phyloP scores from a whole-genome alignment of 2,888 invertebrate genomes.

The Brachyopa scutellaris region DNA sequence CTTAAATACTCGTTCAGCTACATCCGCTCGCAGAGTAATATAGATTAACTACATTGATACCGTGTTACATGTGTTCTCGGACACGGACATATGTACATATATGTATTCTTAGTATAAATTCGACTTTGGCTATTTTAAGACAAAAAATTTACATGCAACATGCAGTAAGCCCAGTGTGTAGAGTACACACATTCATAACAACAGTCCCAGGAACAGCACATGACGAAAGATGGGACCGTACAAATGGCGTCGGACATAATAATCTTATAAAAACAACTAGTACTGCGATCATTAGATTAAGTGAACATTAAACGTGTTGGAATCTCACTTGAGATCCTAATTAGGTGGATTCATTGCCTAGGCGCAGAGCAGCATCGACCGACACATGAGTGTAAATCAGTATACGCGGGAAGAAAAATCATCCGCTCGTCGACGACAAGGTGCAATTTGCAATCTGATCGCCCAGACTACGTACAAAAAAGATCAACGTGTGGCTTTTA shows the following conservation, averaged over 20 bases:
- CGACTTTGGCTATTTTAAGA: slow-evolving; percentile 56
- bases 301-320: slow-evolving; percentile 71
- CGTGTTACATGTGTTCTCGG: too few relatives aligned
- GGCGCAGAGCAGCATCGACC: slow-evolving; percentile 3
- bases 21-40: slow-evolving; percentile 35
- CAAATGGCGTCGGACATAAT: slow-evolving; percentile 13
- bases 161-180: slow-evolving; percentile 36
- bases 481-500: slow-evolving; percentile 55
- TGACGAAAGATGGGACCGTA: too few relatives aligned
- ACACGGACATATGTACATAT: too few relatives aligned
- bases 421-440: slow-evolving; percentile 68
- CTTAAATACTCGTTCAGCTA: slow-evolving; percentile 11
- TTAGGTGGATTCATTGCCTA: slow-evolving; percentile 59
- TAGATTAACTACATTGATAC: slow-evolving; percentile 42
- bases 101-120: slow-evolving; percentile 49
- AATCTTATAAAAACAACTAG: slow-evolving; percentile 24
- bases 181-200: background rate
- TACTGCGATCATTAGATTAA: slow-evolving; percentile 71
- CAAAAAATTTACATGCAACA: slow-evolving; percentile 38
- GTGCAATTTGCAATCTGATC: slow-evolving; percentile 72
- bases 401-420: slow-evolving; percentile 24
- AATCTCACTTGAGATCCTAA: slow-evolving; percentile 71
- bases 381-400: background rate
- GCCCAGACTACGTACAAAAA: slow-evolving; percentile 57
- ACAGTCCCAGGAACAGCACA: background rate